These are phyloP conservation scores for Limnephilus auricula DNA, from an alignment of 2,888 invertebrate genomes.

Conservation along the genomic window DNA sequence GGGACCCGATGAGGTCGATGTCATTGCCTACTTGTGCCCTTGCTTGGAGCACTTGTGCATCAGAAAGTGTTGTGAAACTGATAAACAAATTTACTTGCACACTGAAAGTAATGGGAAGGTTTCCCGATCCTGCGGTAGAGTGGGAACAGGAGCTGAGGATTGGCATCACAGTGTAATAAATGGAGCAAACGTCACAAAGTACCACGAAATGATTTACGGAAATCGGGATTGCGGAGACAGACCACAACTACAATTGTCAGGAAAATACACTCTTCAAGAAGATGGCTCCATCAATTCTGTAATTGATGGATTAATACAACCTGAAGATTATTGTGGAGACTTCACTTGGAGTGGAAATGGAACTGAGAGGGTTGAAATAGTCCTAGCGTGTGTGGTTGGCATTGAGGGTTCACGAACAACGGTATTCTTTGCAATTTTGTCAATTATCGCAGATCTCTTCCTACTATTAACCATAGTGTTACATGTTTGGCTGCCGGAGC, in stretches of 20 bases:
- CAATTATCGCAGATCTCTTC: conserved; percentile 51
- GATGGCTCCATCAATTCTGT: conserved; percentile 56
- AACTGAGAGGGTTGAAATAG: conserved; percentile 3
- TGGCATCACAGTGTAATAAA: conserved; percentile 52
- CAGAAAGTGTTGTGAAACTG: conserved; percentile 55
- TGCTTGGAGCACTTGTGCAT: conserved; percentile 62
- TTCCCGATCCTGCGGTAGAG: conserved; percentile 41
- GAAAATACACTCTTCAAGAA: conserved; percentile 46
- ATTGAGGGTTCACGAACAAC: background rate
- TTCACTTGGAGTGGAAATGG: conserved; percentile 32
- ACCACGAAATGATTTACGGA: conserved; percentile 41
- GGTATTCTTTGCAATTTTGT: conserved; percentile 48
- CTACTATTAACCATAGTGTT: conserved; percentile 57
- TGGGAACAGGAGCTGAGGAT: conserved; percentile 15
- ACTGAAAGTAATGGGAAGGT: conserved; percentile 5
- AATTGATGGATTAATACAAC: conserved; percentile 45
- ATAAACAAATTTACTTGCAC: conserved; percentile 43
- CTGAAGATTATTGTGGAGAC: conserved; percentile 61
- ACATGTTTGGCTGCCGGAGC: conserved; percentile 59
- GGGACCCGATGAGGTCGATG: background rate
- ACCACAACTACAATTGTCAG: conserved; percentile 33
- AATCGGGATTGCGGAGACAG: conserved; percentile 20
- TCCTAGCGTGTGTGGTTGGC: conserved; percentile 53
- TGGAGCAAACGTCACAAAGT: conserved; percentile 32
- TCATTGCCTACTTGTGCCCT: conserved; percentile 58